phyloP scores from a whole-genome alignment of 2,113 vertebrate species.

The Dascyllus trimaculatus region DNA sequence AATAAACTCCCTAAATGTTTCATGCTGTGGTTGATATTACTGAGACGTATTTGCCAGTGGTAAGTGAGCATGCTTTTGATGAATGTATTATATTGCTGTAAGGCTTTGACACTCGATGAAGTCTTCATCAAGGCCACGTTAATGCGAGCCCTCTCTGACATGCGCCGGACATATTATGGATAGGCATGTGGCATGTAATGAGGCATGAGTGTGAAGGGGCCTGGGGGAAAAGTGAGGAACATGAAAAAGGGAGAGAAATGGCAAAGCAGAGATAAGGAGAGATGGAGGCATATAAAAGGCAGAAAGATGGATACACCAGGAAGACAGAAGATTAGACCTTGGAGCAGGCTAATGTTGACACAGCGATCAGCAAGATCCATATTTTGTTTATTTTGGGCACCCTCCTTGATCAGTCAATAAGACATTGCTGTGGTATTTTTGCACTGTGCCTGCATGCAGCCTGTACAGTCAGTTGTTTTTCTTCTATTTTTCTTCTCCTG shows the following conservation, averaged over 20 bases:
- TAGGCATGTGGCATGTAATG: conserved; percentile 16
- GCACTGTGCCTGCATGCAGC: not conserved
- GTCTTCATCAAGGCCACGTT: conserved; percentile 54
- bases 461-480: not conserved
- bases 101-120: conserved; percentile 41
- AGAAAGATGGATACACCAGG: conserved; percentile 1
- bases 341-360: not conserved
- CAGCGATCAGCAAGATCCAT: conserved; percentile 22
- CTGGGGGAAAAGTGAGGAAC: not conserved
- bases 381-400: conserved; percentile 26
- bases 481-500: too few relatives aligned
- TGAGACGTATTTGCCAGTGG: conserved; percentile 3
- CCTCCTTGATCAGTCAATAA: conserved; percentile 27
- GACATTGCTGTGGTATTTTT: conserved; percentile 12
- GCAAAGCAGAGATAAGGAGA: not conserved
- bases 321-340: not conserved
- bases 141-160: conserved; percentile 21
- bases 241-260: not conserved
- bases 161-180: conserved; percentile 8
- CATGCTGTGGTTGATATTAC: conserved; percentile 27
- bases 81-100: conserved; percentile 23
- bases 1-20: conserved; percentile 31
- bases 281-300: not conserved
- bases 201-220: conserved; percentile 11
- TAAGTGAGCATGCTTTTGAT: conserved; percentile 41